Percentiles rank a stretch among this genome's conserved stretches.
These are phyloP conservation scores for Galagoides demidoff DNA, from an alignment of 2,797 vertebrate genomes.

Conservation along the genomic window DNA sequence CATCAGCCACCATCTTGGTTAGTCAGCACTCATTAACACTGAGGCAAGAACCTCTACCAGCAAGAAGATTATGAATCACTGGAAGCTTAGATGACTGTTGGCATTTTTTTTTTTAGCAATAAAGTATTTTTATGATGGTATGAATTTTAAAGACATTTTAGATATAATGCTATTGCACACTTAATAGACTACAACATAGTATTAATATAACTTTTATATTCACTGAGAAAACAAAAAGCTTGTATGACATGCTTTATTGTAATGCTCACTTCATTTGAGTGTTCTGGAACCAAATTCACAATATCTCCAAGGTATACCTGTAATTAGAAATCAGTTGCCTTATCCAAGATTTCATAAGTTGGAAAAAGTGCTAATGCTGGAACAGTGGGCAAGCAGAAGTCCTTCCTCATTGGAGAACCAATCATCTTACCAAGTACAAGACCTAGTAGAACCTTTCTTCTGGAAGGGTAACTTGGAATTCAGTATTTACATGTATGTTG, in stretches of 20 bases:
- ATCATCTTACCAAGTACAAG: not conserved
- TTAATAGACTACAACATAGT: not conserved
- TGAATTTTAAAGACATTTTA: not conserved
- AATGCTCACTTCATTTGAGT: not conserved
- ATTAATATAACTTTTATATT: not conserved
- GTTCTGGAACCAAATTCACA: not conserved
- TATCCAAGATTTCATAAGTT: not conserved
- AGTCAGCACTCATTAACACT: not conserved
- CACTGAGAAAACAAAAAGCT: not conserved
- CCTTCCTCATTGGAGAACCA: not conserved
- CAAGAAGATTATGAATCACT: not conserved
- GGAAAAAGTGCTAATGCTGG: not conserved
- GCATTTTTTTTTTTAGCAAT: not conserved
- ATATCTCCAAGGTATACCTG: not conserved
- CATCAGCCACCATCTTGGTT: not conserved
- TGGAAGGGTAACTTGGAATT: constrained; percentile 21
- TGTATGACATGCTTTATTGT: not conserved
- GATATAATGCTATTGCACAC: not conserved
- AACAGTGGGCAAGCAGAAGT: too few species aligned
- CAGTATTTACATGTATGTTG: not conserved
- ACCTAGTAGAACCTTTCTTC: not conserved
- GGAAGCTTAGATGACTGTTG: not conserved
- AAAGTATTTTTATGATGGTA: not conserved
- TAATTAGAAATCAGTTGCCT: not conserved
- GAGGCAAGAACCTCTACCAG: not conserved